Evolutionary conservation across 2,888 invertebrate genomes (phyloP).

Genomic region (Drosophila trichaetosa): DNA sequence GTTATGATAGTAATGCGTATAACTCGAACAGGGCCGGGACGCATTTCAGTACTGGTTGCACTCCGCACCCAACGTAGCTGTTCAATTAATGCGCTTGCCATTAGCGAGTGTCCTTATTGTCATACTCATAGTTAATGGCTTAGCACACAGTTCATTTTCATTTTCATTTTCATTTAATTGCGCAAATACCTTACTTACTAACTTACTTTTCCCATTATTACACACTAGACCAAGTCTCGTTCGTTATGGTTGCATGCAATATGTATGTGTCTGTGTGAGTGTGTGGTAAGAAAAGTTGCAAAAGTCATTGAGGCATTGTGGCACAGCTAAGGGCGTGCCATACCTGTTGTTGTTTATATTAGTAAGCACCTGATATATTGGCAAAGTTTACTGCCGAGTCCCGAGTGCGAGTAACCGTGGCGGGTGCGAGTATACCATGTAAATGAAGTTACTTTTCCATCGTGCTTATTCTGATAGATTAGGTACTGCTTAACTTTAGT

Average conservation of each 20-base stretch:
- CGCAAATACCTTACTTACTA: slow-evolving; percentile 55
- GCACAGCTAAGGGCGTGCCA: slow-evolving; percentile 32
- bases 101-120: slow-evolving; percentile 59
- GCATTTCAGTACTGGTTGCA: slow-evolving; percentile 48
- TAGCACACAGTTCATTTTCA: slow-evolving; percentile 66
- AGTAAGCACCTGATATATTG: slow-evolving; percentile 77
- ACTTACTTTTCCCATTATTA: slow-evolving; percentile 62
- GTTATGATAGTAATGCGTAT: slow-evolving; percentile 65
- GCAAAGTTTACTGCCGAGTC: slow-evolving; percentile 63
- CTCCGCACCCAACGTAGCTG: slow-evolving; percentile 26
- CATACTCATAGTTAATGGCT: slow-evolving; percentile 68
- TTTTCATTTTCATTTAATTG: slow-evolving; percentile 76
- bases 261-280: slow-evolving; percentile 1
- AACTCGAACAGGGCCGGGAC: slow-evolving; percentile 30
- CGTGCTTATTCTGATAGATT: slow-evolving; percentile 44
- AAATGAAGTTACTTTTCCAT: slow-evolving; percentile 68
- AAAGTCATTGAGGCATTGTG: slow-evolving; percentile 42
- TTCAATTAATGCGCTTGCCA: slow-evolving; percentile 72
- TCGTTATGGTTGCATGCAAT: slow-evolving; percentile 45
- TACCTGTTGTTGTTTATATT: slow-evolving; percentile 75
- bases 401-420: slow-evolving; percentile 27
- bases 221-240: slow-evolving; percentile 55
- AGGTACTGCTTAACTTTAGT: slow-evolving; percentile 30
- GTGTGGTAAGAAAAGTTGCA: slow-evolving; percentile 47
- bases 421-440: slow-evolving; percentile 38